Percentiles rank a stretch among this genome's conserved stretches.
Conservation (phyloP, 2,113 vertebrate genomes). For the Trichechus manatus region DNA sequence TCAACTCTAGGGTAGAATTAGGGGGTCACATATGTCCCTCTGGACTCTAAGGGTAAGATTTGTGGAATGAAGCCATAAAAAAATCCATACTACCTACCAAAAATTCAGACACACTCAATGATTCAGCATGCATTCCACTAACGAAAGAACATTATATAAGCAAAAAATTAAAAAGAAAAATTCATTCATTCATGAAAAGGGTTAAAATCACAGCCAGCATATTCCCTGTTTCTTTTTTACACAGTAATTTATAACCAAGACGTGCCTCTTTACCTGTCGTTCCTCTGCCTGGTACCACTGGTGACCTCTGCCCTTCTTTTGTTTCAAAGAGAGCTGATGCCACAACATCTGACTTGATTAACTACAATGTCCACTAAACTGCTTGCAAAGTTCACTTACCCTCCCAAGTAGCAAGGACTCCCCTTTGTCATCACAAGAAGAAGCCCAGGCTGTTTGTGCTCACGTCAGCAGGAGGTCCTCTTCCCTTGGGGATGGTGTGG, state of each 20-base stretch:
- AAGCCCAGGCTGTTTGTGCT: conserved; percentile 29
- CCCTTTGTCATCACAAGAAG: not conserved
- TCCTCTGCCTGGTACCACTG: not conserved
- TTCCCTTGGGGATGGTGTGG: conserved; percentile 34
- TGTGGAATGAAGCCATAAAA: too few species aligned
- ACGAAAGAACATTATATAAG: too few species aligned
- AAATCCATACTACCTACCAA: too few species aligned
- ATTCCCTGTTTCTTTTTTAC: not conserved
- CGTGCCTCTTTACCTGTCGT: not conserved
- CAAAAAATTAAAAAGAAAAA: too few species aligned
- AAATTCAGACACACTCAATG: too few species aligned
- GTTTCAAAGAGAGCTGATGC: conserved; percentile 72
- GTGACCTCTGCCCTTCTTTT: conserved; percentile 74
- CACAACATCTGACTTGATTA: conserved; percentile 76
- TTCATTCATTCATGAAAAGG: too few species aligned
- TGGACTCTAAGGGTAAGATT: too few species aligned
- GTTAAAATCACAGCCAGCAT: conserved; percentile 32
- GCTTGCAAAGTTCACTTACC: conserved; percentile 43
- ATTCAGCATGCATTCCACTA: too few species aligned
- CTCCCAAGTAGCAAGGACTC: conserved; percentile 66
- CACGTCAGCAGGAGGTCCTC: conserved; percentile 32
- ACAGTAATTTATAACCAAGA: not conserved
- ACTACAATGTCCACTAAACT: conserved; percentile 48
- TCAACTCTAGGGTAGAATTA: too few species aligned
- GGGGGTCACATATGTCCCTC: too few species aligned